Evolutionary conservation across 2,888 invertebrate genomes (phyloP).

Genomic region (Conomelus anceps): DNA sequence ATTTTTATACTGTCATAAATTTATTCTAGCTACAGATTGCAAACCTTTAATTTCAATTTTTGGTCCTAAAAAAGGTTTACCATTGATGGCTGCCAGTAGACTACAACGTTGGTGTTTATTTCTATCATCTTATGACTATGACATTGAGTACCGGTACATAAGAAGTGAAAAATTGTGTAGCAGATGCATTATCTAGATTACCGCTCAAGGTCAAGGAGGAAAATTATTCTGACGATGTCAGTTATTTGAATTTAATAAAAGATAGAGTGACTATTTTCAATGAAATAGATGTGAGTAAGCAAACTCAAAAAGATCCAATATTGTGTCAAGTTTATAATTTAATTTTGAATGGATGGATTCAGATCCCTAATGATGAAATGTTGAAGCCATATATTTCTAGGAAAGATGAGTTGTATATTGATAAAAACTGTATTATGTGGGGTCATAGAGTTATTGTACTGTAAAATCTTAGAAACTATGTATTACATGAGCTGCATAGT

Average conservation of each 20-base stretch:
- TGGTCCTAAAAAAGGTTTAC: neutral
- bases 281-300: neutral
- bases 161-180: neutral
- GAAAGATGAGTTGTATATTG: slow-evolving; percentile 17
- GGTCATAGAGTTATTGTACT: slow-evolving; percentile 35
- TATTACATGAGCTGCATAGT: slow-evolving; percentile 34
- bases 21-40: neutral
- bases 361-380: neutral
- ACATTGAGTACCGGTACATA: neutral
- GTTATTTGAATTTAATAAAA: slow-evolving; percentile 11
- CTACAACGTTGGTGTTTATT: neutral
- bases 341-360: slow-evolving; percentile 10
- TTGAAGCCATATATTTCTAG: slow-evolving; percentile 14
- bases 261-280: slow-evolving; percentile 2
- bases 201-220: neutral
- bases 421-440: slow-evolving; percentile 29
- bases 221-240: neutral
- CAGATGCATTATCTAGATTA: neutral
- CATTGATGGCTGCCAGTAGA: neutral
- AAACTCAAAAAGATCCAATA: slow-evolving; percentile 15
- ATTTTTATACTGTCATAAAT: neutral
- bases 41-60: neutral
- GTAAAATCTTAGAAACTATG: slow-evolving; percentile 21
- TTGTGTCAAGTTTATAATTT: slow-evolving; percentile 11
- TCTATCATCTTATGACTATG: neutral